Conservation (phyloP, 2,888 invertebrate species). For the Mythimna loreyi region DNA sequence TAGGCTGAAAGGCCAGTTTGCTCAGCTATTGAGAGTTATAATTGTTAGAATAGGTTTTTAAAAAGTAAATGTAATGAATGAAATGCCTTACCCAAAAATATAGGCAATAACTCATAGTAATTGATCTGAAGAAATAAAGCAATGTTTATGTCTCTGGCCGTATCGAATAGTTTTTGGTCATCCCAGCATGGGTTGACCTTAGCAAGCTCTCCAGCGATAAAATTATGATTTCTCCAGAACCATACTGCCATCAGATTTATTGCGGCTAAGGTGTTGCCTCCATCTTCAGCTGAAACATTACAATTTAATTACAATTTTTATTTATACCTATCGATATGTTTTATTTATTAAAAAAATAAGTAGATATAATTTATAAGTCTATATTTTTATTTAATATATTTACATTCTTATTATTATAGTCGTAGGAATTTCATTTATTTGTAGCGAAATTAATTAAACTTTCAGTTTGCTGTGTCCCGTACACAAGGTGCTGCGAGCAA, state of each 20-base stretch:
- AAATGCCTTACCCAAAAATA: slow-evolving; percentile 69
- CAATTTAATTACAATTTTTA: too few relatives aligned
- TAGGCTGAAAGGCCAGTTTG: too few relatives aligned
- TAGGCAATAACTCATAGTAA: slow-evolving; percentile 74
- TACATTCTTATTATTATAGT: background rate
- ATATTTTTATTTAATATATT: too few relatives aligned
- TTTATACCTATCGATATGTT: too few relatives aligned
- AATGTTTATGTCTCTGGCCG: slow-evolving; percentile 76
- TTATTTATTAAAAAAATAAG: too few relatives aligned
- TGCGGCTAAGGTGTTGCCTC: slow-evolving; percentile 67
- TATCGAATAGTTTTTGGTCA: slow-evolving; percentile 72
- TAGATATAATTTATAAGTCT: too few relatives aligned
- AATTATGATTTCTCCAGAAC: slow-evolving; percentile 76
- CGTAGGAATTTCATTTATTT: background rate
- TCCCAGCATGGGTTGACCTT: slow-evolving; percentile 75
- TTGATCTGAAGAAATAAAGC: slow-evolving; percentile 70
- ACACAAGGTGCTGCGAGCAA: too few relatives aligned
- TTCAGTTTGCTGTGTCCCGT: too few relatives aligned
- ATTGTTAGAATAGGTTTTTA: background rate
- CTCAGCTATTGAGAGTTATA: too few relatives aligned
- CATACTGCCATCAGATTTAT: slow-evolving; percentile 72
- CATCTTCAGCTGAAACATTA: slow-evolving; percentile 68
- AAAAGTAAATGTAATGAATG: background rate
- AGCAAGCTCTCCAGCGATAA: slow-evolving; percentile 68
- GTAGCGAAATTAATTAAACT: background rate